Evolutionary conservation across 2,113 vertebrate genomes (phyloP).

Genomic region (Dicentrarchus labrax): DNA sequence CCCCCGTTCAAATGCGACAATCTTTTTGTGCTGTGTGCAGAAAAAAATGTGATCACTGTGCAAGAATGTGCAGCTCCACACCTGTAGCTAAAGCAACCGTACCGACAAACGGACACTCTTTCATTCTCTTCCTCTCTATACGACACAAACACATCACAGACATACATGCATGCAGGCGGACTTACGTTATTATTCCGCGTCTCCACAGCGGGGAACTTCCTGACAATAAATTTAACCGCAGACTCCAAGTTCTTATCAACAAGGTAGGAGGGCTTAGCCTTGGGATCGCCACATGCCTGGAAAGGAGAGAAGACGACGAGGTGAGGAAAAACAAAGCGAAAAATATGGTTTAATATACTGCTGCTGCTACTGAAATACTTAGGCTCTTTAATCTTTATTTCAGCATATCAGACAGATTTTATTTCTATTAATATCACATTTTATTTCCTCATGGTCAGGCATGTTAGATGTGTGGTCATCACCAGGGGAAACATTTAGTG

Average conservation of each 20-base stretch:
- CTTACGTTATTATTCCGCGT: conserved; percentile 99
- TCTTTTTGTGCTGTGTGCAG: too few species aligned
- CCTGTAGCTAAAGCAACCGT: neutral
- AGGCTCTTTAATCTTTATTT: neutral
- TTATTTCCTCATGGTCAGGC: conserved; percentile 3
- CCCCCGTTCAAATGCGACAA: neutral
- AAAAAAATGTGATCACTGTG: neutral
- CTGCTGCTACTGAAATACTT: conserved; percentile 13
- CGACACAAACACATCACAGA: neutral
- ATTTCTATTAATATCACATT: neutral
- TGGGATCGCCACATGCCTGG: conserved; percentile 96
- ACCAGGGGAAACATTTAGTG: conserved; percentile 30
- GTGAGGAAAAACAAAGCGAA: conserved; percentile 24
- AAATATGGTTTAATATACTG: conserved; percentile 11
- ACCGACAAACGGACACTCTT: neutral
- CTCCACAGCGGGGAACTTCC: conserved; percentile 98
- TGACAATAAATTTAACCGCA: conserved; percentile 98
- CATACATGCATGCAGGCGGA: conserved; percentile 35
- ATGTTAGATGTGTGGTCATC: conserved; percentile 53
- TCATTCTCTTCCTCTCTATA: neutral
- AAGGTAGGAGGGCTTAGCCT: conserved; percentile 98
- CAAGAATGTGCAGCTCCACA: too few species aligned
- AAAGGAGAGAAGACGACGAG: conserved; percentile 31
- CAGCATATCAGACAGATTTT: neutral
- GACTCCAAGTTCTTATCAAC: conserved; percentile 99